A percentile compares a stretch with the other conserved stretches of the same genome.
Evolutionary conservation across 2,113 vertebrate species (phyloP).

Genomic region (Bombycilla garrulus): DNA sequence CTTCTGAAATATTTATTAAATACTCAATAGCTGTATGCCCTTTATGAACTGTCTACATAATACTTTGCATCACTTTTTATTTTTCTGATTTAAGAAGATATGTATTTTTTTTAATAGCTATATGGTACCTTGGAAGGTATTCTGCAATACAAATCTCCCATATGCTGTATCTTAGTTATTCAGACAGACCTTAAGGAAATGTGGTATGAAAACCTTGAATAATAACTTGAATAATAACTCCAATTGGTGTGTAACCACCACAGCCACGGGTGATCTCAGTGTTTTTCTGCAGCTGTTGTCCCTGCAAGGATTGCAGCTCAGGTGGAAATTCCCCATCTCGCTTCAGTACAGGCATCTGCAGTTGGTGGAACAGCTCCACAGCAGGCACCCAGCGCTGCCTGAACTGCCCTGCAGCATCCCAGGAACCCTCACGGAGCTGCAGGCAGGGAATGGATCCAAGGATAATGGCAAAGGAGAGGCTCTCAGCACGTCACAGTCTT

Average conservation of each 20-base stretch:
- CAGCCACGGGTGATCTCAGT: background rate
- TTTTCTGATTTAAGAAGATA: background rate
- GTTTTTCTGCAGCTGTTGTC: background rate
- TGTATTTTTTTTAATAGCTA: accelerated
- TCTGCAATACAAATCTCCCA: background rate
- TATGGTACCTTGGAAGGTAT: background rate
- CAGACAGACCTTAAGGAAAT: background rate
- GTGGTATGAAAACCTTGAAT: background rate
- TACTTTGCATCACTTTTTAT: background rate
- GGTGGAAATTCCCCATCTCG: background rate
- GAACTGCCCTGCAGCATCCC: background rate
- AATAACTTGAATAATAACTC: background rate
- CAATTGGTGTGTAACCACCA: background rate
- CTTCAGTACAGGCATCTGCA: background rate
- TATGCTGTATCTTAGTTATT: background rate
- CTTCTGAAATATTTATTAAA: background rate
- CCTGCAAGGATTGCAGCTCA: background rate
- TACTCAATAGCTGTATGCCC: background rate
- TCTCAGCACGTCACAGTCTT: accelerated
- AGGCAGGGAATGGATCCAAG: background rate
- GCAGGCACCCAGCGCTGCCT: background rate
- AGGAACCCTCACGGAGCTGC: background rate
- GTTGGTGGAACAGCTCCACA: background rate
- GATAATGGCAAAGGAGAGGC: background rate
- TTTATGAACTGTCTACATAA: background rate